phyloP scores from a whole-genome alignment of 1,140 invertebrate species.

The Asbolus verrucosus region DNA sequence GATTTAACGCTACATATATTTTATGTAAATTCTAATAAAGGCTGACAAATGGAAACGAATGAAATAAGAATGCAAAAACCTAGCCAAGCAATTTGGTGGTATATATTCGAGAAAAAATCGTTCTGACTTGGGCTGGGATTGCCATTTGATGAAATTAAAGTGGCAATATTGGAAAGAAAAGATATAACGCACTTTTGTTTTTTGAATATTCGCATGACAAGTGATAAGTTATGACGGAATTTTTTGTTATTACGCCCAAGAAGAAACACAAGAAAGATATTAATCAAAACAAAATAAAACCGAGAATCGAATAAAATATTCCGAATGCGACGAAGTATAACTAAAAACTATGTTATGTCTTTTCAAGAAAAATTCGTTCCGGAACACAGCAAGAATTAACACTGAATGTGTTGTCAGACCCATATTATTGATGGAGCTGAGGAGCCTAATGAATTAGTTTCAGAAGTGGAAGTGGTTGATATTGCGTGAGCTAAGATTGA shows the following conservation, averaged over 20 bases:
- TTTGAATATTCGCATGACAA: neutral
- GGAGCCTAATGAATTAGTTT: neutral
- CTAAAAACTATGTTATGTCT: too few species aligned
- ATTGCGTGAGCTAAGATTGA: neutral
- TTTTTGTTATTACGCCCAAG: too few species aligned
- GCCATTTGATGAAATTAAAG: slow-evolving; percentile 4
- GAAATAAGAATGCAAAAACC: neutral
- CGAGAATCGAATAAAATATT: too few species aligned
- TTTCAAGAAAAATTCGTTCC: too few species aligned
- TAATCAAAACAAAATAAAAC: too few species aligned
- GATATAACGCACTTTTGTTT: neutral
- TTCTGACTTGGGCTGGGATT: neutral
- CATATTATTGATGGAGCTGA: too few species aligned
- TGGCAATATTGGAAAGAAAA: neutral
- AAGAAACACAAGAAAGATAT: too few species aligned
- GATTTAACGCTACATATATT: too few species aligned
- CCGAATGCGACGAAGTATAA: too few species aligned
- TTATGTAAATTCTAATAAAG: too few species aligned
- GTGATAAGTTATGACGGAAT: neutral
- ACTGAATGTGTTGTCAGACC: neutral
- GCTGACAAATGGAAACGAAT: too few species aligned
- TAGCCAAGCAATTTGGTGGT: neutral
- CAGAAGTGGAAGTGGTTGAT: neutral
- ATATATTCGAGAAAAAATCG: neutral
- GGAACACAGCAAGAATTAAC: neutral